Evolutionary conservation across 2,797 vertebrate species (phyloP), one percentile per base, ranked within the genome.

Genomic region (Alcedo quadribrachys): DNA sequence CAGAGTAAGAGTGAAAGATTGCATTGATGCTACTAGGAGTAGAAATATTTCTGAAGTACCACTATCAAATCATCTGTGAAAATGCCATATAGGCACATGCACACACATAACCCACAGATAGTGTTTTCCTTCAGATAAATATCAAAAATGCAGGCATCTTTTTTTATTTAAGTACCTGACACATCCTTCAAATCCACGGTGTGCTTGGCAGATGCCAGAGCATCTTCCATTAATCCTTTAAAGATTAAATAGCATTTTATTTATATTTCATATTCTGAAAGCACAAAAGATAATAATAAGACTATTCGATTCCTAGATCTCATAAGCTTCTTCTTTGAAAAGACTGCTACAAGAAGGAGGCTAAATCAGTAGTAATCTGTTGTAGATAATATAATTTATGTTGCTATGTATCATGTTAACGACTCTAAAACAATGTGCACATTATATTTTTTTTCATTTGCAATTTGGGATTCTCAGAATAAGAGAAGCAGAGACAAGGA

Each of bases 381-480:
- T 89, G 73, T 87, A 91, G 42, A 92, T 95, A 95, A 96, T 87
- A 74, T 95, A 93, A 83, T 93, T 96, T 95, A 77, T 24, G 24
- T 77, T 91, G 79, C 92, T 90, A 37, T 94, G 60, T 40, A 89
- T 96, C 92, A 87, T 58, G 74, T 80, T 97, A 97, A 96, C 3
- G 73, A 95, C 78, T 91, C 76, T 85, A 90, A 95, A 96, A 81
- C 93, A 92, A 95, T 81, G 73, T 54, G 88, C 58, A 81, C 85
- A 62, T 94, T 92, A 76, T 66, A 91, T 94, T 90, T 80, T 55
- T 96, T 96, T 96, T 87, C 43, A 90, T 90, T 94, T 94, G 60
- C 81, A 94, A 84, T 97, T 97, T 95, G 81, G 33, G 84, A 95
- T 96, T 94, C 90, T 94, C 78, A 87, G 89, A 92, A 92, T 81